These are phyloP conservation scores for Mycalesis mineus DNA, from an alignment of 2,888 invertebrate species.

Conservation along the genomic window DNA sequence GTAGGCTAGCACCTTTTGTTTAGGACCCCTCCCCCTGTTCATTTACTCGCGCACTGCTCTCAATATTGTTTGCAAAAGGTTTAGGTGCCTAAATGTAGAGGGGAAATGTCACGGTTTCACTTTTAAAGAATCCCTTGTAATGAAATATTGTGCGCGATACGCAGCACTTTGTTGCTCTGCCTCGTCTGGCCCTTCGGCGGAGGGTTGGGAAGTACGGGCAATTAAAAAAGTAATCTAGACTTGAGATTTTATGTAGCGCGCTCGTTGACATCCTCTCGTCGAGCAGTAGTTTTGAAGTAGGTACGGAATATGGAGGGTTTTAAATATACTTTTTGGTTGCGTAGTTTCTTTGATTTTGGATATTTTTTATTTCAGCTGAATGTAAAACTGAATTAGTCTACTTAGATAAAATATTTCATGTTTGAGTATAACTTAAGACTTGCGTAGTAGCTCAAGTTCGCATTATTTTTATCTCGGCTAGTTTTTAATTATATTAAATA, in stretches of 20 bases:
- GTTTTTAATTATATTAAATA: too few relatives aligned
- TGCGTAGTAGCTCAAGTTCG: too few relatives aligned
- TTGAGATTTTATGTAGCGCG: slow-evolving; percentile 1
- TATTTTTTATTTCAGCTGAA: too few relatives aligned
- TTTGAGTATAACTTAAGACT: too few relatives aligned
- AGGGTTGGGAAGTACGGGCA: slow-evolving; percentile 8
- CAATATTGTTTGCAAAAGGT: slow-evolving; percentile 74
- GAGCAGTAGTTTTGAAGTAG: not conserved
- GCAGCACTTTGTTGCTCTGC: slow-evolving; percentile 21
- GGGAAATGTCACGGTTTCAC: slow-evolving; percentile 74
- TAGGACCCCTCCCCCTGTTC: slow-evolving; percentile 66
- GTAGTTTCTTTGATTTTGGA: too few relatives aligned
- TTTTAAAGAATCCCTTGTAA: slow-evolving; percentile 51
- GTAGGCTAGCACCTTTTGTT: slow-evolving; percentile 74
- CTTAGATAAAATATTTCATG: too few relatives aligned
- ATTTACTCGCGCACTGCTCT: slow-evolving; percentile 66
- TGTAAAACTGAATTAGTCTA: too few relatives aligned
- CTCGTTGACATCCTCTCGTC: slow-evolving; percentile 6
- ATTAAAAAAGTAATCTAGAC: slow-evolving; percentile 12
- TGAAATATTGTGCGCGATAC: slow-evolving; percentile 29
- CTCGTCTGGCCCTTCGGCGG: slow-evolving; percentile 10
- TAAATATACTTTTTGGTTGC: too few relatives aligned
- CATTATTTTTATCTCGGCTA: too few relatives aligned
- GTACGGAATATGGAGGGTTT: not conserved
- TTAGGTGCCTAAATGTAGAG: slow-evolving; percentile 73